phyloP scores from a whole-genome alignment of 1,140 invertebrate species.

The Anoplophora glabripennis region DNA sequence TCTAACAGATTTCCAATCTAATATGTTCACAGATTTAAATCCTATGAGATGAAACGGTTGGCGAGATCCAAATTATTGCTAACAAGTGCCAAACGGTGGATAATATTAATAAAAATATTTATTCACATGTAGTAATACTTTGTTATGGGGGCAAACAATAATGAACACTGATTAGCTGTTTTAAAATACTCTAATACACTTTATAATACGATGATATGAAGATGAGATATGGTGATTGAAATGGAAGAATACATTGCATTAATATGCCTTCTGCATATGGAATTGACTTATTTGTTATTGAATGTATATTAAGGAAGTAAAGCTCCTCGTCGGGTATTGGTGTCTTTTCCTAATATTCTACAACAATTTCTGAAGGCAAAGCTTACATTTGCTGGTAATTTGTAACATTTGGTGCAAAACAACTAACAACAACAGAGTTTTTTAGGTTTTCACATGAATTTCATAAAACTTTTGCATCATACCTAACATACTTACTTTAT shows the following conservation, averaged over 20 bases:
- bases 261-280: not conserved
- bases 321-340: not conserved
- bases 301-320: not conserved
- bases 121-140: not conserved
- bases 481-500: slow-evolving; percentile 60
- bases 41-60: no score
- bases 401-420: slow-evolving; percentile 21
- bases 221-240: not conserved
- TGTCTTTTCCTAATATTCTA: not conserved
- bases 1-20: no score
- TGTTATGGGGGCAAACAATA: not conserved
- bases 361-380: slow-evolving; percentile 15
- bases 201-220: slow-evolving; percentile 2
- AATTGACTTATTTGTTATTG: slow-evolving; percentile 2
- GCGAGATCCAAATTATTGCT: no score
- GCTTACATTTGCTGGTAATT: slow-evolving; percentile 13
- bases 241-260: not conserved
- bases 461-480: slow-evolving; percentile 62
- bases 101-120: not conserved
- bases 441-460: slow-evolving; percentile 61
- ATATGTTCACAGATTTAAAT: no score
- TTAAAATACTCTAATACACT: not conserved
- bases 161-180: no score
- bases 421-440: not conserved
- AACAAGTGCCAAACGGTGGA: not conserved